Conservation (phyloP, 1,140 invertebrate species). For the Brachionus asplanchnoidis region DNA sequence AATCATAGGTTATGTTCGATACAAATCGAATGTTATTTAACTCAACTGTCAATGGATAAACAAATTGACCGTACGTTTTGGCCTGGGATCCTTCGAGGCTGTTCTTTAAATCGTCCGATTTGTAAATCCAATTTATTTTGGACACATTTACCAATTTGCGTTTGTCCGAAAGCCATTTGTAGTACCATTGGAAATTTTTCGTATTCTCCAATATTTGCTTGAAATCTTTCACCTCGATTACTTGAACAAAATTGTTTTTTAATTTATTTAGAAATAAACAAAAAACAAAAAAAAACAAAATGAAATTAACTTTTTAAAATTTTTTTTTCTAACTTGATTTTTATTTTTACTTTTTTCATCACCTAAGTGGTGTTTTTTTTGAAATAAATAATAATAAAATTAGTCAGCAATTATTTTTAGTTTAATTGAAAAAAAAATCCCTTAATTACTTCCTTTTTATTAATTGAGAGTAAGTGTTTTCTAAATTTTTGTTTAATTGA, state of each 20-base stretch:
- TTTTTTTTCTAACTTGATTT: no score
- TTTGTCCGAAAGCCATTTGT: not conserved
- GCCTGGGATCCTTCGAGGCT: not conserved
- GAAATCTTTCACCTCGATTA: slow-evolving; percentile 3
- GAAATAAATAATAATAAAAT: no score
- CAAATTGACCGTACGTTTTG: not conserved
- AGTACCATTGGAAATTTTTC: slow-evolving; percentile 28
- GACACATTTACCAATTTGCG: not conserved
- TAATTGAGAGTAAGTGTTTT: no score
- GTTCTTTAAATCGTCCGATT: slow-evolving; percentile 4
- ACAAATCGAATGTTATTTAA: not conserved
- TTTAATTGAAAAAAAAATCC: no score
- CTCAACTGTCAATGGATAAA: not conserved
- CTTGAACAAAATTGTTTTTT: not conserved
- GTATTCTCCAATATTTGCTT: slow-evolving; percentile 9
- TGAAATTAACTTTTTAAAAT: no score
- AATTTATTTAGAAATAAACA: no score
- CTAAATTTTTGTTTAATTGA: no score
- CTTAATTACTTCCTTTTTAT: no score
- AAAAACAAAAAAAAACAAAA: no score
- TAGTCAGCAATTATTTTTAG: no score
- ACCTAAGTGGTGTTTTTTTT: no score
- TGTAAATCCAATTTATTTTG: slow-evolving; percentile 11
- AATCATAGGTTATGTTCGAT: slow-evolving; percentile 40
- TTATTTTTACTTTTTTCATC: no score